phyloP scores from a whole-genome alignment of 2,113 vertebrate genomes.

The Cottus gobio region DNA sequence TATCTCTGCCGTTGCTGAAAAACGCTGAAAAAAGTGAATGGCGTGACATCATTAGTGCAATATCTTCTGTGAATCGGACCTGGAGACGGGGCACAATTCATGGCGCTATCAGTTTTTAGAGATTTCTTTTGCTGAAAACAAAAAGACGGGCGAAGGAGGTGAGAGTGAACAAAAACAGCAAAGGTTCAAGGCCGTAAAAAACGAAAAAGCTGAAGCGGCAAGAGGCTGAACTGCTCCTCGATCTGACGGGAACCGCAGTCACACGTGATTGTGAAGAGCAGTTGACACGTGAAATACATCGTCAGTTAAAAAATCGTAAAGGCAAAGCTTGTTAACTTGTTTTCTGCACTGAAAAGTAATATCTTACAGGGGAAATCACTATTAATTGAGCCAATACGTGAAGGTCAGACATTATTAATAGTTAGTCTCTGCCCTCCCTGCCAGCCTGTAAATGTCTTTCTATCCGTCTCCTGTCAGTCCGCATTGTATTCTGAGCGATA shows the following conservation, averaged over 20 bases:
- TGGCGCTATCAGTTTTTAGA: background rate
- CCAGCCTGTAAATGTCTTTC: conserved; percentile 47
- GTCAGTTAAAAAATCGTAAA: background rate
- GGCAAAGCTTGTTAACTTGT: background rate
- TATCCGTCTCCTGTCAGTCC: conserved; percentile 28
- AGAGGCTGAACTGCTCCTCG: background rate
- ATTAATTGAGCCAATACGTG: conserved; percentile 19
- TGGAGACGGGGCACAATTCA: background rate
- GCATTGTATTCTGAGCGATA: conserved; percentile 30
- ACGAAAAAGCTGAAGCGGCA: background rate
- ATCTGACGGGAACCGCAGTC: background rate
- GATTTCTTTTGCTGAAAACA: background rate
- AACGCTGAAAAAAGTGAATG: background rate
- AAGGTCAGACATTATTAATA: conserved; percentile 26
- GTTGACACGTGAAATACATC: background rate
- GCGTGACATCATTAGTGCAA: background rate
- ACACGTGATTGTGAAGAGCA: background rate
- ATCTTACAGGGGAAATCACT: background rate
- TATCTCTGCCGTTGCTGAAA: background rate
- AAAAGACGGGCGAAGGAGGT: no score
- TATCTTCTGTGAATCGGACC: background rate
- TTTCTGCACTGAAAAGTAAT: background rate
- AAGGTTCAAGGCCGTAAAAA: background rate
- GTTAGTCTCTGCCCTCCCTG: background rate
- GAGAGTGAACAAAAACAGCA: background rate